Evolutionary conservation across 2,888 invertebrate species (phyloP).

Genomic region (Gymnosoma rotundatum): DNA sequence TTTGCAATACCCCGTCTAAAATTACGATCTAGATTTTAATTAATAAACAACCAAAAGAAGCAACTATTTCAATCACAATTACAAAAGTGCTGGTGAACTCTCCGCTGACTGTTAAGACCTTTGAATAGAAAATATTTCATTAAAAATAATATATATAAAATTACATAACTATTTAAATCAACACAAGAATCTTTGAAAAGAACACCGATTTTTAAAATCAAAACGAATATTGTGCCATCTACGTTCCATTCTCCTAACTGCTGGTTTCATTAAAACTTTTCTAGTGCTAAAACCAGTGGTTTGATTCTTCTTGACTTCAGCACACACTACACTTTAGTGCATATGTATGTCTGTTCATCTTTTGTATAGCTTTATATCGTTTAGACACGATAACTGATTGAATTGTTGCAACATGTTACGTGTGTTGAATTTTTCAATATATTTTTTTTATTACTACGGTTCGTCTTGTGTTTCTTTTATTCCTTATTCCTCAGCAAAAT

Average conservation of each 20-base stretch:
- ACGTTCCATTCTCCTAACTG: background rate
- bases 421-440: constrained; percentile 72
- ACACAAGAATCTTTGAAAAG: no score
- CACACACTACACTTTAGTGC: constrained; percentile 6
- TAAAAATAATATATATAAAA: no score
- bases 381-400: constrained; percentile 79
- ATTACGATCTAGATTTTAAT: no score
- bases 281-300: background rate
- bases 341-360: background rate
- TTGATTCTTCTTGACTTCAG: constrained; percentile 2
- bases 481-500: constrained; percentile 24
- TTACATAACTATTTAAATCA: no score
- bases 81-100: no score
- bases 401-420: constrained; percentile 81
- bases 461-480: constrained; percentile 7
- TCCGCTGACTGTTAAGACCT: no score
- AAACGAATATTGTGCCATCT: background rate
- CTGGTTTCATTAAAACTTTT: constrained; percentile 31
- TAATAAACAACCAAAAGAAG: no score
- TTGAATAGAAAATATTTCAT: no score
- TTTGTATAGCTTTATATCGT: constrained; percentile 39
- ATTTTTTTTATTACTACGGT: constrained; percentile 25
- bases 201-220: background rate
- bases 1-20: no score
- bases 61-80: no score